Percentiles rank a stretch among this genome's conserved stretches.
These are phyloP conservation scores for Tarsius wallacei DNA, from an alignment of 2,797 vertebrate genomes.

Conservation along the genomic window DNA sequence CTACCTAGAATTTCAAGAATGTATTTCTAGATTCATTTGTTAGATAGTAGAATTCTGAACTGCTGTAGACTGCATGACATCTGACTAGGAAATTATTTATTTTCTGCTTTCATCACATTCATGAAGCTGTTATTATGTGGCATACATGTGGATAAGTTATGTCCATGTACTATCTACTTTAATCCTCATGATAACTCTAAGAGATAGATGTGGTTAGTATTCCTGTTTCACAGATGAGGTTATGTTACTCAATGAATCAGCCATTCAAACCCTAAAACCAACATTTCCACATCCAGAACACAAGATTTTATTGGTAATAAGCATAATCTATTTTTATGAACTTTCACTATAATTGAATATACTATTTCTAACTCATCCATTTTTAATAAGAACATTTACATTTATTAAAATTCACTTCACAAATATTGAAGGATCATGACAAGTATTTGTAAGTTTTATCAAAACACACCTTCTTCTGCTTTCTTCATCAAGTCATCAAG, in stretches of 20 bases:
- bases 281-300: not conserved
- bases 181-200: not conserved
- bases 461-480: slow-evolving; percentile 93
- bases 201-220: not conserved
- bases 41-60: not conserved
- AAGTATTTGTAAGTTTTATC: not conserved
- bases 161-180: not conserved
- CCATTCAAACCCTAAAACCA: not conserved
- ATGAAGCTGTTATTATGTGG: not conserved
- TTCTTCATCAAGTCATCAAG: slow-evolving; percentile 95
- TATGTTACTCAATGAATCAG: not conserved
- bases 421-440: not conserved
- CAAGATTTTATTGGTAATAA: not conserved
- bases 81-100: not conserved
- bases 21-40: not conserved
- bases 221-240: slow-evolving; percentile 27
- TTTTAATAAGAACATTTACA: not conserved
- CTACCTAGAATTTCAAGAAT: not conserved
- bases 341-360: not conserved
- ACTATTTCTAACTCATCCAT: not conserved
- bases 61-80: not conserved
- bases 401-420: not conserved
- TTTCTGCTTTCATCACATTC: not conserved
- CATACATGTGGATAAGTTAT: not conserved
- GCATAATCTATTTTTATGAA: slow-evolving; percentile 9